Percentiles rank a stretch among this genome's conserved stretches.
These are phyloP conservation scores for Ichneumoninae sp. DNA, from an alignment of 2,888 invertebrate species.

Conservation along the genomic window DNA sequence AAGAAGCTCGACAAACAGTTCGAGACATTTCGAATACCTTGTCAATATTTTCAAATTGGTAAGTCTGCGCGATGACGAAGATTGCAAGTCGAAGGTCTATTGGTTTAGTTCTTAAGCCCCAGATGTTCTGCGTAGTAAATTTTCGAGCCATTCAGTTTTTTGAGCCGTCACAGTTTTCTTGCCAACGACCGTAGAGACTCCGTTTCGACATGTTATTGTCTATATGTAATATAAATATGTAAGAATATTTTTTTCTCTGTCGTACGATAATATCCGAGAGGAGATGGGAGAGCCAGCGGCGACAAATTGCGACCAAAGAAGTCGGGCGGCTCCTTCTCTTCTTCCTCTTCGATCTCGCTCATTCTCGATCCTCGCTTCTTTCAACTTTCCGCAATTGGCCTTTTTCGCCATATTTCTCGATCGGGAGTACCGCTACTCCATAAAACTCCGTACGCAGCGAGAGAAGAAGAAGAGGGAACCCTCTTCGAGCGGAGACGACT, in stretches of 20 bases:
- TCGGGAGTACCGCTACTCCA: constrained; percentile 42
- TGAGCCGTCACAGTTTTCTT: too few relatives aligned
- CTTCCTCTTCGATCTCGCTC: constrained; percentile 13
- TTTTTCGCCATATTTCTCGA: constrained; percentile 18
- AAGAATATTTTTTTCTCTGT: not conserved
- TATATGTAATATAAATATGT: not conserved
- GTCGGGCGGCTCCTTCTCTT: constrained; percentile 3
- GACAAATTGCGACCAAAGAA: constrained; percentile 21
- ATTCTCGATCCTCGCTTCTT: not conserved
- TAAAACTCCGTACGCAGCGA: not conserved
- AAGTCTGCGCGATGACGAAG: too few relatives aligned
- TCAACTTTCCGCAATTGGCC: constrained; percentile 49
- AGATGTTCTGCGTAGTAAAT: too few relatives aligned
- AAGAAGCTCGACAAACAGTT: too few relatives aligned
- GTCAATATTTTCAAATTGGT: too few relatives aligned
- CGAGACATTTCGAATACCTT: too few relatives aligned
- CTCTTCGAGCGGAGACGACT: not conserved
- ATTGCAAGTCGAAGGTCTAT: too few relatives aligned
- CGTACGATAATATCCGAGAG: not conserved
- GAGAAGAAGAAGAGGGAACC: constrained; percentile 16
- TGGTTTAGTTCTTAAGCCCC: too few relatives aligned
- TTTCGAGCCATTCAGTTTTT: too few relatives aligned
- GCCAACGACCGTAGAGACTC: too few relatives aligned
- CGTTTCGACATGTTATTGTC: not conserved
- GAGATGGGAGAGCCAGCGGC: not conserved